These are phyloP conservation scores for Meiosimyza platycephala DNA, from an alignment of 2,888 invertebrate species.

Conservation along the genomic window DNA sequence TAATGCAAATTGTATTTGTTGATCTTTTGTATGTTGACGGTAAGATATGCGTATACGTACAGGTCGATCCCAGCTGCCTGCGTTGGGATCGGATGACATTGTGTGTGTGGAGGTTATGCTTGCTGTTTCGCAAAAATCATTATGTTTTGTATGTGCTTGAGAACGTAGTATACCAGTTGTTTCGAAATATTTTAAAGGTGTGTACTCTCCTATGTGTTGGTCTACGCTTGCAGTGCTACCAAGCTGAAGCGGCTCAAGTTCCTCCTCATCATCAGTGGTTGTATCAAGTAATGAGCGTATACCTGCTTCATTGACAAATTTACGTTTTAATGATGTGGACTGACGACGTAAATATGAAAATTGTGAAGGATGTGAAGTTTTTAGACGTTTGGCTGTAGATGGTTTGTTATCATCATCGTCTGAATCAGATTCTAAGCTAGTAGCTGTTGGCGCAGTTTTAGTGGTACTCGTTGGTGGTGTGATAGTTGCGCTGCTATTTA, in stretches of 20 bases:
- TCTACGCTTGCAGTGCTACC: conserved; percentile 25
- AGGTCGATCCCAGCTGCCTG: conserved; percentile 49
- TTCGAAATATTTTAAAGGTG: conserved; percentile 49
- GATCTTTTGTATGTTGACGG: conserved; percentile 50
- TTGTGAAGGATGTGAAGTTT: conserved; percentile 41
- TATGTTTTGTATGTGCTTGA: conserved; percentile 38
- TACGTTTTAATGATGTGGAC: conserved; percentile 37
- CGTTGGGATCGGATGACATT: conserved; percentile 1
- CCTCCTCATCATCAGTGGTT: conserved; percentile 45
- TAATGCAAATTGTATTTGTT: conserved; percentile 56
- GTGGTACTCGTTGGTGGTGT: conserved; percentile 48
- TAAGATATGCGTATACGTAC: conserved; percentile 57
- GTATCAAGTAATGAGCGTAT: conserved; percentile 44
- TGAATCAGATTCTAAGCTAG: conserved; percentile 38
- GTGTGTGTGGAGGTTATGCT: conserved; percentile 11
- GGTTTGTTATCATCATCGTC: conserved; percentile 30
- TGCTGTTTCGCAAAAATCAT: conserved; percentile 28
- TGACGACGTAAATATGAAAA: conserved; percentile 46
- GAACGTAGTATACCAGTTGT: conserved; percentile 46
- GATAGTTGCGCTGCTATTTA: conserved; percentile 39
- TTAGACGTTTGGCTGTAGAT: conserved; percentile 37
- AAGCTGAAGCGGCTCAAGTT: no score
- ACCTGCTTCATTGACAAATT: conserved; percentile 37
- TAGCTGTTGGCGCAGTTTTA: conserved; percentile 35
- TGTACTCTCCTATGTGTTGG: conserved; percentile 38